Conservation (phyloP, 2,113 vertebrate species). For the Thinocorus orbignyianus region DNA sequence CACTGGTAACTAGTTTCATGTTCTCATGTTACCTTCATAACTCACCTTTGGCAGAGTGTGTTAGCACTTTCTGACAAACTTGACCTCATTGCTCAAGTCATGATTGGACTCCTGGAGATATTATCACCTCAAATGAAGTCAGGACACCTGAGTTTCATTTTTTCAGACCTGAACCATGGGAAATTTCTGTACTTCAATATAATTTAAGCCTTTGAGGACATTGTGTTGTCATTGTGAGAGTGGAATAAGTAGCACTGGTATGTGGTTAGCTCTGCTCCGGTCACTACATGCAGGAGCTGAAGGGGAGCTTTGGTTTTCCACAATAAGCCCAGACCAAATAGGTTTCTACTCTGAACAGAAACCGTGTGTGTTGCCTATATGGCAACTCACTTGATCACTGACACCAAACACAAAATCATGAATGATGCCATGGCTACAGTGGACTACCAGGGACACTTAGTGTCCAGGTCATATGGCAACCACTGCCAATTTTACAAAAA, state of each 20-base stretch:
- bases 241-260: neutral
- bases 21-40: neutral
- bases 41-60: neutral
- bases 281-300: neutral
- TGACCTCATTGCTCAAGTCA: accelerated
- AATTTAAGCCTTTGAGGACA: neutral
- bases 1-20: neutral
- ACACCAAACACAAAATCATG: neutral
- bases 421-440: neutral
- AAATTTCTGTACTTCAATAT: neutral
- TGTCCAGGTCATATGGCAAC: neutral
- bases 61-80: neutral
- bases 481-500: neutral
- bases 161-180: neutral
- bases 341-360: neutral
- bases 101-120: neutral
- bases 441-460: neutral
- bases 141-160: neutral
- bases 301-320: neutral
- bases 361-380: neutral
- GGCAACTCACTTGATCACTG: accelerated
- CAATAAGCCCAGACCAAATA: neutral
- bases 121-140: neutral
- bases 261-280: neutral
- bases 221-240: neutral